phyloP scores from a whole-genome alignment of 2,113 vertebrate genomes.

The Campylomormyrus tamandua region DNA sequence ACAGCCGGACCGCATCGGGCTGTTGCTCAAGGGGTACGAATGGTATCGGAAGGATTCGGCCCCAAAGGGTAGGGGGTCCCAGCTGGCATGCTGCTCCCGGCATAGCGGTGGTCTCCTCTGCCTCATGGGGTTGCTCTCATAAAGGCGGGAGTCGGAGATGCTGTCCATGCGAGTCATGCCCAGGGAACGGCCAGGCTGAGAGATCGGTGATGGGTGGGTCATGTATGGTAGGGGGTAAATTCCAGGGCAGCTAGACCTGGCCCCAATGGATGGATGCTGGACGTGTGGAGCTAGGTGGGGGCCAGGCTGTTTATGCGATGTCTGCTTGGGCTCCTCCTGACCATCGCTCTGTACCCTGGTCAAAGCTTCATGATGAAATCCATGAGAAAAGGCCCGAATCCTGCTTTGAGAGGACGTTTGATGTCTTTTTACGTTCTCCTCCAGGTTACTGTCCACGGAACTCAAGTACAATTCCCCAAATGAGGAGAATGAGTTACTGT shows the following conservation, averaged over 20 bases:
- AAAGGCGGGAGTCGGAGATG: constrained; percentile 90
- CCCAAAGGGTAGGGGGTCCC: constrained; percentile 84
- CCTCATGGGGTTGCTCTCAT: constrained; percentile 85
- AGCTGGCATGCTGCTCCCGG: constrained; percentile 95
- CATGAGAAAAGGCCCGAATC: constrained; percentile 82
- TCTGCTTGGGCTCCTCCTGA: constrained; percentile 84
- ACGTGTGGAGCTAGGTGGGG: constrained; percentile 78
- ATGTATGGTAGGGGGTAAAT: constrained; percentile 82
- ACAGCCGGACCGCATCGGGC: constrained; percentile 86
- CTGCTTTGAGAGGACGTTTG: constrained; percentile 69
- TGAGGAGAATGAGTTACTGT: constrained; percentile 87
- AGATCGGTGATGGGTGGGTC: constrained; percentile 64
- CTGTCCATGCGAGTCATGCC: constrained; percentile 98
- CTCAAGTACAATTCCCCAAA: constrained; percentile 87
- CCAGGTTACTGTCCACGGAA: constrained; percentile 77
- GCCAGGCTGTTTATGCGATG: constrained; percentile 73
- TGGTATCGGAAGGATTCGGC: constrained; percentile 81
- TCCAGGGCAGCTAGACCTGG: constrained; percentile 85
- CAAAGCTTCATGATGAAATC: constrained; percentile 88
- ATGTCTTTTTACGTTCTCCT: constrained; percentile 79
- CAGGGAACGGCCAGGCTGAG: constrained; percentile 84
- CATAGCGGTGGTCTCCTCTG: constrained; percentile 90
- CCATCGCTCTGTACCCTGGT: constrained; percentile 84
- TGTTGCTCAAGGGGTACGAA: constrained; percentile 81
- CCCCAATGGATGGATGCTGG: constrained; percentile 74